Conservation (phyloP, 2,888 invertebrate genomes). For the Amphimallon solstitiale region DNA sequence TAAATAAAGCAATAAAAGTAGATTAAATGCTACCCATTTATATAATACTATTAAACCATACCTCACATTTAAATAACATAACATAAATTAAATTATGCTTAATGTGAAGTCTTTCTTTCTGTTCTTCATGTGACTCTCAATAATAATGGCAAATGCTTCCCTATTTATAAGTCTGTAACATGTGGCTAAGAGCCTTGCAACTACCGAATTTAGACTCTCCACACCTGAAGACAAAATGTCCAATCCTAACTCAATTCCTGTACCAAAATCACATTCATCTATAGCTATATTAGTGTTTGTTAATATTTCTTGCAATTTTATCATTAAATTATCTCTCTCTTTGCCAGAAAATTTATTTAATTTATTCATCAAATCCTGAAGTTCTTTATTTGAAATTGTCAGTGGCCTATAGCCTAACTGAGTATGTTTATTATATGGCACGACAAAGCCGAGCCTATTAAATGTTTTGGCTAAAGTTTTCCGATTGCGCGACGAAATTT, state of each 20-base stretch:
- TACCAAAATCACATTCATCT: constrained; percentile 96
- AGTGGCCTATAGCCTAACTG: constrained; percentile 85
- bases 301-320: constrained; percentile 81
- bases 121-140: constrained; percentile 77
- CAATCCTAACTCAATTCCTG: constrained; percentile 88
- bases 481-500: constrained; percentile 71
- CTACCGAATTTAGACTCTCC: constrained; percentile 73
- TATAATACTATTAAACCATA: too few species aligned
- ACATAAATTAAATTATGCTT: constrained; percentile 57
- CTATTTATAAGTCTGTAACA: constrained; percentile 82
- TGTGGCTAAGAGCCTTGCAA: constrained; percentile 73
- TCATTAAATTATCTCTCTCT: constrained; percentile 71
- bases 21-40: too few species aligned
- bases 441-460: constrained; percentile 85
- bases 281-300: constrained; percentile 88
- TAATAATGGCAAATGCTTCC: constrained; percentile 77
- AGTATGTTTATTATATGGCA: constrained; percentile 83
- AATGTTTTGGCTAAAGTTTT: constrained; percentile 77
- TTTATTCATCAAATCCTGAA: constrained; percentile 75
- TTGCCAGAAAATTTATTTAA: constrained; percentile 71
- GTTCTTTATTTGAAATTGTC: constrained; percentile 56
- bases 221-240: constrained; percentile 84
- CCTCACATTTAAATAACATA: too few species aligned
- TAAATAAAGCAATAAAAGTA: too few species aligned
- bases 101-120: constrained; percentile 70